Evolutionary conservation across 2,888 invertebrate species (phyloP).

Genomic region (Dioctria rufipes): DNA sequence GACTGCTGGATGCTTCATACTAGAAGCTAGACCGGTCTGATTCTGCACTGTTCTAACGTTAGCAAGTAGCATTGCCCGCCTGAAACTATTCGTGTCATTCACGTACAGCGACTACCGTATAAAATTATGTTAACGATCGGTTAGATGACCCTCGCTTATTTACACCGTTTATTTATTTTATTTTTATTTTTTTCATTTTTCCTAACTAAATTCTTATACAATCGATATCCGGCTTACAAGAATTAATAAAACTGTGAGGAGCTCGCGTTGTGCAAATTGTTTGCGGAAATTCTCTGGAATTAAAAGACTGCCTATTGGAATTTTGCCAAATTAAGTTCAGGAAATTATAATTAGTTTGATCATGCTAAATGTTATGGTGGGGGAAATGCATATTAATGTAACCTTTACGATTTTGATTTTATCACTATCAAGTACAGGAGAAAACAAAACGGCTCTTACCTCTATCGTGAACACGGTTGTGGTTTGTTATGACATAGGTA

Average conservation of each 20-base stretch:
- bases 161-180: background rate
- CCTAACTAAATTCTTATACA: background rate
- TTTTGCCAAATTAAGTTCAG: background rate
- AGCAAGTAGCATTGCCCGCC: background rate
- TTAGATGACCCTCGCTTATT: conserved; percentile 20
- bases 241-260: background rate
- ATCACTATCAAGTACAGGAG: too few relatives aligned
- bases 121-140: conserved; percentile 34
- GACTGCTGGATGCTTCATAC: background rate
- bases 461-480: too few relatives aligned
- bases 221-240: conserved; percentile 10
- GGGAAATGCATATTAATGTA: too few relatives aligned
- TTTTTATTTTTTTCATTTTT: background rate
- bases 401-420: too few relatives aligned
- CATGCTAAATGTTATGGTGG: too few relatives aligned
- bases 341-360: too few relatives aligned
- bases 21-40: background rate
- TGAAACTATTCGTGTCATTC: background rate
- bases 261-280: background rate
- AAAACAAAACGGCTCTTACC: too few relatives aligned
- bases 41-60: background rate
- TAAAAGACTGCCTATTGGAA: background rate
- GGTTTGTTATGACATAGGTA: too few relatives aligned
- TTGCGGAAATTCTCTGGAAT: background rate
- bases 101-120: background rate